phyloP scores from a whole-genome alignment of 2,888 invertebrate genomes.

The Drosophila differens region DNA sequence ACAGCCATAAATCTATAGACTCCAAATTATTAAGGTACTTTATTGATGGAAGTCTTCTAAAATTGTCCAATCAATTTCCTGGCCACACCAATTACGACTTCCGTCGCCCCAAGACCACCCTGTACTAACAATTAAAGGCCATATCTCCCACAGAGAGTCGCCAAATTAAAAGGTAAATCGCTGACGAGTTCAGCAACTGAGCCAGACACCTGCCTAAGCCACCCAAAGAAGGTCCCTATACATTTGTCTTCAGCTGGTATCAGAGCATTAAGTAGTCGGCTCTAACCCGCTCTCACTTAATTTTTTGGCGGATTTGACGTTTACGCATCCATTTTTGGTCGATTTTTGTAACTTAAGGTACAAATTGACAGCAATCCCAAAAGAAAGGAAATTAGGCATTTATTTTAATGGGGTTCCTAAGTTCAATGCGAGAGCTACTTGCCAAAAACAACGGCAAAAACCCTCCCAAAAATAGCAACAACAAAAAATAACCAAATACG shows the following conservation, averaged over 20 bases:
- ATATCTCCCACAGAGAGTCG: background rate
- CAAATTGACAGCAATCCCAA: constrained; percentile 60
- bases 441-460: constrained; percentile 32
- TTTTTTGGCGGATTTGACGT: constrained; percentile 51
- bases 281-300: background rate
- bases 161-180: background rate
- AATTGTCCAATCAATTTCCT: background rate
- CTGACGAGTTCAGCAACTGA: background rate
- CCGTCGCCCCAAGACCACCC: no score
- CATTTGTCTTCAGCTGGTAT: background rate
- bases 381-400: constrained; percentile 73
- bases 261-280: background rate
- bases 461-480: constrained; percentile 15
- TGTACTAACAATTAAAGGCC: background rate
- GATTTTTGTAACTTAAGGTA: constrained; percentile 66
- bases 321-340: constrained; percentile 62
- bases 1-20: background rate
- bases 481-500: constrained; percentile 1
- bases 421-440: constrained; percentile 26
- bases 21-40: background rate
- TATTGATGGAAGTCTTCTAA: background rate
- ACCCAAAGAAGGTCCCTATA: background rate
- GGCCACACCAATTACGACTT: background rate
- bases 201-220: background rate
- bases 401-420: constrained; percentile 76